Percentiles rank a stretch among this genome's conserved stretches.
These are phyloP conservation scores for Mycalesis mineus DNA, from an alignment of 2,888 invertebrate genomes.

Conservation along the genomic window DNA sequence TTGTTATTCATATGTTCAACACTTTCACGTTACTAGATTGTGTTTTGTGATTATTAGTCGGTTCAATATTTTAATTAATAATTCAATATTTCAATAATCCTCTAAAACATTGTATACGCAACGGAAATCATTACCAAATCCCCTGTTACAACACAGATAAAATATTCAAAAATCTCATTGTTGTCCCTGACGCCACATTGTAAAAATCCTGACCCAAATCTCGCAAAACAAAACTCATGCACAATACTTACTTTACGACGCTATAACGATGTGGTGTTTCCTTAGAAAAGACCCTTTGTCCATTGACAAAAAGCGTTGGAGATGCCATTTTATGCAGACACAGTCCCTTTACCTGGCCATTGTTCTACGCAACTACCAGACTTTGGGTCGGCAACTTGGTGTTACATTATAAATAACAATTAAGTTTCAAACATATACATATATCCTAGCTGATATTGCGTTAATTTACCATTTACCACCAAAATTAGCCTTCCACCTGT, in stretches of 20 bases:
- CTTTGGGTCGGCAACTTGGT: constrained; percentile 64
- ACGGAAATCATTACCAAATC: constrained; percentile 5
- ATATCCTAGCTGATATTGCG: too few species aligned
- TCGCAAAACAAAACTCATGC: constrained; percentile 71
- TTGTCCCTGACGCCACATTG: constrained; percentile 66
- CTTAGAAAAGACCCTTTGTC: constrained; percentile 74
- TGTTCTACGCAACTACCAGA: constrained; percentile 71
- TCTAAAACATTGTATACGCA: background rate
- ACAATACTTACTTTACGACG: constrained; percentile 75
- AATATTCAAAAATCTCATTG: constrained; percentile 55
- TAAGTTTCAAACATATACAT: background rate
- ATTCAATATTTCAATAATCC: background rate
- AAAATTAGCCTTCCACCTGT: too few species aligned
- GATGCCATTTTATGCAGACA: constrained; percentile 70
- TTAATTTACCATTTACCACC: too few species aligned
- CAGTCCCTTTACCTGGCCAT: constrained; percentile 70
- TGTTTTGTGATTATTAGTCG: too few species aligned
- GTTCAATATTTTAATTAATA: too few species aligned
- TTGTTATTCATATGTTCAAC: too few species aligned
- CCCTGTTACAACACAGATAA: constrained; percentile 34
- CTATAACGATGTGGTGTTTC: constrained; percentile 77
- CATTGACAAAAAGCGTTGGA: constrained; percentile 73
- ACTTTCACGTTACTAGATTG: too few species aligned
- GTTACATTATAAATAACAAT: constrained; percentile 42
- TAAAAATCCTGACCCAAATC: constrained; percentile 76